A percentile compares a stretch with the other conserved stretches of the same genome.
These are phyloP conservation scores for Pycnonotus jocosus DNA, from an alignment of 2,113 vertebrate species.

Conservation along the genomic window DNA sequence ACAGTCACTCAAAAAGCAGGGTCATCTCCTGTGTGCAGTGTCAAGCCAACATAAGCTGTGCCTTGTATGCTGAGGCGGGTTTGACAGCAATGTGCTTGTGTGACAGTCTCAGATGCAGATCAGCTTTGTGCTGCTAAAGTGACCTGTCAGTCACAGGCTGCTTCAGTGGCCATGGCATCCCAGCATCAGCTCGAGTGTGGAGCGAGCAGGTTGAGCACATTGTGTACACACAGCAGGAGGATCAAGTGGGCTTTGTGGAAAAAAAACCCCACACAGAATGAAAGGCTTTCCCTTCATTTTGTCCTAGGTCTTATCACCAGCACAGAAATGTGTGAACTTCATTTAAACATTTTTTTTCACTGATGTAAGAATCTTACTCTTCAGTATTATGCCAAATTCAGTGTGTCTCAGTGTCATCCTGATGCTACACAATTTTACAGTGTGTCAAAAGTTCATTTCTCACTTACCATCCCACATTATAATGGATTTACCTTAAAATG, in stretches of 20 bases:
- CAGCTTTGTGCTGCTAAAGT: neutral
- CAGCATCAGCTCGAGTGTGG: neutral
- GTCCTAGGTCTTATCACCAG: neutral
- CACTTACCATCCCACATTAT: neutral
- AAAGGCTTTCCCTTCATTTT: neutral
- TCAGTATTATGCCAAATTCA: neutral
- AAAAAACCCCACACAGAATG: neutral
- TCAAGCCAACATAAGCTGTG: neutral
- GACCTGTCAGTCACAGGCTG: neutral
- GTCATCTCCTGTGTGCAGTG: neutral
- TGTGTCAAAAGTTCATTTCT: neutral
- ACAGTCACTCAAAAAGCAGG: neutral
- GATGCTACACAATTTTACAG: neutral
- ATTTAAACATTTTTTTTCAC: neutral
- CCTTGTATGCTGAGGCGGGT: neutral
- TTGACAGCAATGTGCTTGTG: neutral
- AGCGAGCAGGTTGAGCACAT: neutral
- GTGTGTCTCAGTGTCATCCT: accelerated
- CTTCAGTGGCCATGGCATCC: neutral
- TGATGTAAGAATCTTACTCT: neutral
- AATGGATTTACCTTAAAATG: neutral
- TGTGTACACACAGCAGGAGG: neutral
- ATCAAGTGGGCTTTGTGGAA: accelerated
- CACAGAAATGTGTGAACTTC: neutral
- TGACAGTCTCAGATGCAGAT: neutral